Evolutionary conservation across 2,797 vertebrate species (phyloP), one percentile per base, ranked within the genome.

Genomic region (Amblyraja radiata): DNA sequence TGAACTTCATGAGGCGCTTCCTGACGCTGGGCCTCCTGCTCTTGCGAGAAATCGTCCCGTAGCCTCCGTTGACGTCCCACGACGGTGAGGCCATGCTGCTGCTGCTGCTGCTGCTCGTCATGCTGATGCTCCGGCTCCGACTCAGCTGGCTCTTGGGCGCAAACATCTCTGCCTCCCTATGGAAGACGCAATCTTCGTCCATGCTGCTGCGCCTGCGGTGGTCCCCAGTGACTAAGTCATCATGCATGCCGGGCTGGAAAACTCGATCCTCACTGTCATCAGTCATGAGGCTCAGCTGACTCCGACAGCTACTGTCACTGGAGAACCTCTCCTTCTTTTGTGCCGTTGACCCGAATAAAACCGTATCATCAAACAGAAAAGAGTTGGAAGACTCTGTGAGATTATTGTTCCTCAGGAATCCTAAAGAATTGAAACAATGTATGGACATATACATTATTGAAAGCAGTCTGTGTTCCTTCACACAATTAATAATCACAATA

Each of bases 1-100:
- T 96, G 94, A 99, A 97, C 94, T 97, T 99, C 84, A 98, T 28
- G 23, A 99, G 96, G 0, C 98, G 97, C 94, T 97, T 98, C 23
- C 98, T 96, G 6, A 99, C 96, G 0, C 96, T 98, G 93, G 93
- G 93, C 93, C 95, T 96, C 94, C 97, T 96, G 93, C 93, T 94
- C 94, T 97, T 98, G 78, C 99, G 96, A 0, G 98, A 98, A 36
- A 99, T 95, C 0, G 98, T 99, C 32, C 98, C 98, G 11, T 98
- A 99, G 94, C 94, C 94, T 94, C 95, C 94, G 13, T 93, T 84
- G 16, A 96, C 94, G 1, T 98, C 97, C 96, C 97, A 98, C 76
- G 96, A 95, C 0, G 98, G 97, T 16, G 98, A 98, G 46, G 46
- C 46, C 94, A 96, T 93, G 39, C 97, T 97, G 93, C 94, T 95